Evolutionary conservation across 2,888 invertebrate genomes (phyloP), one percentile per base, ranked within the genome.

Genomic region (Merodon equestris): DNA sequence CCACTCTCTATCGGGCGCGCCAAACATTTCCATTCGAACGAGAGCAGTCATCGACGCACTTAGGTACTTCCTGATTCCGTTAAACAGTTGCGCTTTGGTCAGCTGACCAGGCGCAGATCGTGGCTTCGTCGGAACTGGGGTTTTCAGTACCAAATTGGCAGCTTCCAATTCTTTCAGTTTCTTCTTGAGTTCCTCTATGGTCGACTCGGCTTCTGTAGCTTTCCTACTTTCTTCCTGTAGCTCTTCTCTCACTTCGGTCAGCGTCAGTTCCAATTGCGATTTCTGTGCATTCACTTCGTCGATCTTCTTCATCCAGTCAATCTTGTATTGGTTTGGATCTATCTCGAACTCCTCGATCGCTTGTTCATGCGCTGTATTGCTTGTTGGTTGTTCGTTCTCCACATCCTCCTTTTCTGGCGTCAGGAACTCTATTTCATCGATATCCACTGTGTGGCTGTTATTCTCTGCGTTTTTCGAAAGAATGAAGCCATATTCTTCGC

Each of bases 21-120:
- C 87, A 76, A 89, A 89, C 85, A 89, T 86, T 84, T 89, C 89
- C 87, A 89, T 88, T 9, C 89, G 86, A 3, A 89, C 82, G n/a
- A 89, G 72, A 0, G 89, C 83, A 0, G 84, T 83, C 87, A 89
- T 88, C 5, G 88, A 85, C 1, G 86, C 84, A 13, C 85, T 85
- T 13, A 89, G 70, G 77, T 89, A 89, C 63, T 86, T 87, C 70
- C 86, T 88, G n/a, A 89, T 86, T 1, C 86, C 85, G 72, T 86
- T 86, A 53, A 88, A 89, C 0, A 89, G 74, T 71, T 89, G 88
- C 0, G 84, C 67, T 58, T 89, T 89, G 5, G 83, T 83, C 15
- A 85, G 14, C 1, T 61, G 18, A 1, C 53, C 44, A 9, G 47
- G 1, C 2, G 9, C 9, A n/a, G n/a, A 0, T 0, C 7, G 10